Evolutionary conservation across 2,888 invertebrate genomes (phyloP), one percentile per base, ranked within the genome.

Genomic region (Nesidiocoris tenuis): DNA sequence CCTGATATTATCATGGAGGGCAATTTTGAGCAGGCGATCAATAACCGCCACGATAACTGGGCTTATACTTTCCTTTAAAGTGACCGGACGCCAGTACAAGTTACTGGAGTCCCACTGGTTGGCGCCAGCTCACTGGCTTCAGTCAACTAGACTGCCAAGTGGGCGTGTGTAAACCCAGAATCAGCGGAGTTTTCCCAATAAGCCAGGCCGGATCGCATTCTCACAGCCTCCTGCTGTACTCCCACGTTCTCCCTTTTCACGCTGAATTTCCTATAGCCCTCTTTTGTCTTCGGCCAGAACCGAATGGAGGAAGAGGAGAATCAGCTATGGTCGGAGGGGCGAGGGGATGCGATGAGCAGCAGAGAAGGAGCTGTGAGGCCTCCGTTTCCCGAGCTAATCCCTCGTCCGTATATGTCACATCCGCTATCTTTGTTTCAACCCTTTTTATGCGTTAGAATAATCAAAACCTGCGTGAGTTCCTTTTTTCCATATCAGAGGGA

Each of bases 381-480:
- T 59, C 59, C 22, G 66, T 61, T 66, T 56, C 77, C 76, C 77
- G 61, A 65, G 79, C 80, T 80, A 80, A 80, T 80, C 80, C 80
- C 76, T 39, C 76, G 68, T 75, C 70, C 78, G 66, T 78, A 80
- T 81, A 81, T 80, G 81, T 80, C 81, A 80, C 80, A 81, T 81
- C 80, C 81, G 81, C 80, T 81, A 81, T 81, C 81, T 81, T 81
- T 81, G 81, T 81, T 81, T 81, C 80, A 80, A 81, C 81, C 81
- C 81, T 81, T 81, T 81, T 81, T 81, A 81, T 80, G 80, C 79
- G 79, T 79, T 78, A 78, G 80, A 80, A 80, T 80, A 80, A 80
- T 80, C 80, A 80, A 80, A 80, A 80, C 78, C 78, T 79, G 79
- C 61, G 79, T 78, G 71, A 79, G 77, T 79, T 79, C 78, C 79